A percentile compares a stretch with the other conserved stretches of the same genome.
Evolutionary conservation across 2,797 vertebrate species (phyloP).

Genomic region (Ptychobarbus kaznakovi): DNA sequence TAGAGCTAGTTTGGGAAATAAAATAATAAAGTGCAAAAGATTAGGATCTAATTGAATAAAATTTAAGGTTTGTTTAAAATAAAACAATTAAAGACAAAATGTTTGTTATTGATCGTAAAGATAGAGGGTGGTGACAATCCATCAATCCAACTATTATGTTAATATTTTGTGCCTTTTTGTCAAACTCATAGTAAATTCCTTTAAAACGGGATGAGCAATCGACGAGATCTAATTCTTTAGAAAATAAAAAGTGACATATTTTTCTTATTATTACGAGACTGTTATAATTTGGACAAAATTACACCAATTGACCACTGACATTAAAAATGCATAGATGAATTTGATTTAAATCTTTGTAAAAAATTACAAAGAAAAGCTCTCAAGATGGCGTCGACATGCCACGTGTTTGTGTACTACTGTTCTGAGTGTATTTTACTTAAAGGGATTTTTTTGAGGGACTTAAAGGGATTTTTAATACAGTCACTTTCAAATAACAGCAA

Average conservation of each 20-base stretch:
- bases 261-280: background rate
- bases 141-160: background rate
- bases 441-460: background rate
- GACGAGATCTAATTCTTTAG: background rate
- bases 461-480: slow-evolving; percentile 12
- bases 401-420: slow-evolving; percentile 71
- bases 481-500: background rate
- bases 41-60: background rate
- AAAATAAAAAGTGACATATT: background rate
- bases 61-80: background rate
- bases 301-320: background rate
- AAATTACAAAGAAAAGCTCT: slow-evolving; percentile 58
- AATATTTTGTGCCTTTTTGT: background rate
- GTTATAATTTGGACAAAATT: background rate
- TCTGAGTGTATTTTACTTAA: slow-evolving; percentile 11
- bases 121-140: background rate
- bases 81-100: background rate
- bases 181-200: background rate
- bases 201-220: background rate
- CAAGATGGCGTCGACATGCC: slow-evolving; percentile 79
- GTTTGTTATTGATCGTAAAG: background rate
- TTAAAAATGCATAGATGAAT: background rate
- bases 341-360: slow-evolving; percentile 6
- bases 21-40: background rate
- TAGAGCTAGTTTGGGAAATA: background rate